Evolutionary conservation across 2,888 invertebrate genomes (phyloP), one percentile per base, ranked within the genome.

Genomic region (Coenonympha glycerion): DNA sequence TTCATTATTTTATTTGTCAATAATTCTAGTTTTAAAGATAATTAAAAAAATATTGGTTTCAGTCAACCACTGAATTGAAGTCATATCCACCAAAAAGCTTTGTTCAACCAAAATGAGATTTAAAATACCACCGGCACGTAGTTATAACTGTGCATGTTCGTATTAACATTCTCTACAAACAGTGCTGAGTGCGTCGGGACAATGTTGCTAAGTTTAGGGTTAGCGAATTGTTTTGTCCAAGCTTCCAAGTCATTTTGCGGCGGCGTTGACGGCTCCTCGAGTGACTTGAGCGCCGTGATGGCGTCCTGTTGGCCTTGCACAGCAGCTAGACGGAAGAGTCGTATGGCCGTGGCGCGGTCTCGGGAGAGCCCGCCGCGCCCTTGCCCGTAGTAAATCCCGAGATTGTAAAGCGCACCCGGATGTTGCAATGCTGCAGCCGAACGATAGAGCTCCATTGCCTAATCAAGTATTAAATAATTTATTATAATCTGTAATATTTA

Each of bases 381-480:
- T 65, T 91, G 91, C 1, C 91, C 90, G 68, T 91, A 89, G 64
- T 90, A 90, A 40, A 92, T 87, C 2, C 91, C 92, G 45, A 93
- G 83, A 68, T 93, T 93, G 68, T 91, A 93, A 62, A 91, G 84
- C 0, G 93, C 92, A 55, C 89, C 88, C 2, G 90, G 84, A 65
- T 93, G 92, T 26, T 91, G 90, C 44, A 87, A 71, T 6, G 89
- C 81, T 13, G 91, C 91, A 31, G 92, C 93, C 50, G 87, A 77
- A 54, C 84, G 79, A 66, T 92, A 93, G 66, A 90, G 85, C 65
- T 91, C 88, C 70, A 89, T 90, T 40, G 93, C 93, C 92, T 92
- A 64, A 6, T 24, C 8, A 13, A 18, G 11, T 18, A 39, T n/a
- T n/a, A 37, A 37, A 13, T 8, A 37, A 37, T 8, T 3, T 22